Percentiles rank a stretch among this genome's conserved stretches.
Conservation (phyloP, 2,888 invertebrate species). For the Pinctada fucata region DNA sequence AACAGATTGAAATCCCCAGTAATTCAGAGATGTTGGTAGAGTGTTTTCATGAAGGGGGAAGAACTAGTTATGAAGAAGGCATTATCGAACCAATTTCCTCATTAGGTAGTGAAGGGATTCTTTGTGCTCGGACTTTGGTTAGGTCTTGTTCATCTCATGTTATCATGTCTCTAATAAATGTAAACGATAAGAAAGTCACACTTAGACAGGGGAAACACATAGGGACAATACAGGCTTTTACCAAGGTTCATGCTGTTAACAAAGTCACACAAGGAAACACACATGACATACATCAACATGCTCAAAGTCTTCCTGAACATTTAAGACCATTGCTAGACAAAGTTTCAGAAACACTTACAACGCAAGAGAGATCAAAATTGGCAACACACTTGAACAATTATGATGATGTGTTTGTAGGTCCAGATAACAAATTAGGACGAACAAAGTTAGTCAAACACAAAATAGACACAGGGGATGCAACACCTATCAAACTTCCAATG, state of each 20-base stretch:
- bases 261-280: neutral
- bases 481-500: neutral
- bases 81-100: neutral
- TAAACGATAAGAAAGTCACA: neutral
- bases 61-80: neutral
- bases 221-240: neutral
- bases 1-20: neutral
- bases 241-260: neutral
- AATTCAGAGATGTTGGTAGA: slow-evolving; percentile 1
- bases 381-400: neutral
- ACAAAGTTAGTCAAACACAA: neutral
- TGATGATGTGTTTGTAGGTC: neutral
- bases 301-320: neutral
- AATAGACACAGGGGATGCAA: neutral
- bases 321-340: neutral
- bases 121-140: neutral
- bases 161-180: neutral
- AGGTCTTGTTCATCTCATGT: neutral
- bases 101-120: neutral
- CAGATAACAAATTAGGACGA: neutral
- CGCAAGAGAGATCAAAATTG: neutral
- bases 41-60: neutral
- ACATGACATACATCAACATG: neutral
- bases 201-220: neutral
- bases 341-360: neutral